Evolutionary conservation across 2,888 invertebrate species (phyloP).

Genomic region (Leptinotarsa juncta): DNA sequence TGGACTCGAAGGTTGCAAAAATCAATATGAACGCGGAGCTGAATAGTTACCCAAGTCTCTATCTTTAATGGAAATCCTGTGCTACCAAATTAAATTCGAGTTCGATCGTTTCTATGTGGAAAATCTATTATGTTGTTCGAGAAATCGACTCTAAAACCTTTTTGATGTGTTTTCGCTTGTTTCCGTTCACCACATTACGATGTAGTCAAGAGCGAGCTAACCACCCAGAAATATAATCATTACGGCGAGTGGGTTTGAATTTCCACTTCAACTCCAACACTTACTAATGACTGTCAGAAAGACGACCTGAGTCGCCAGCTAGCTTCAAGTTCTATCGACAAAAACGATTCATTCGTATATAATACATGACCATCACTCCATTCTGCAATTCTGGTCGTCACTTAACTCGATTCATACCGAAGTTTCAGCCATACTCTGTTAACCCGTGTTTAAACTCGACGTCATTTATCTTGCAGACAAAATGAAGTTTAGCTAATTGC

Average conservation of each 20-base stretch:
- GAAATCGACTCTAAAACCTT: neutral
- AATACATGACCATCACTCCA: slow-evolving; percentile 25
- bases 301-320: neutral
- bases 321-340: slow-evolving; percentile 36
- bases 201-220: neutral
- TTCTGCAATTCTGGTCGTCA: slow-evolving; percentile 25
- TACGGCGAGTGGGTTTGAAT: neutral
- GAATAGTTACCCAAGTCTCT: neutral
- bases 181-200: neutral
- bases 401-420: slow-evolving; percentile 33
- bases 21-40: too few relatives aligned
- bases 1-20: too few relatives aligned
- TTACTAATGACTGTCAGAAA: slow-evolving; percentile 24
- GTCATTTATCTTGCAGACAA: slow-evolving; percentile 36
- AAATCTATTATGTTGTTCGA: neutral
- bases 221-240: slow-evolving; percentile 4
- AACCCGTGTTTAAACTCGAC: slow-evolving; percentile 25
- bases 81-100: neutral
- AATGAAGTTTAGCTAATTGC: slow-evolving; percentile 36
- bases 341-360: slow-evolving; percentile 36
- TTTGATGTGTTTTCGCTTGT: neutral
- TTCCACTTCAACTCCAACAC: neutral
- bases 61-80: neutral
- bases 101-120: neutral
- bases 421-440: slow-evolving; percentile 22